Percentiles rank a stretch among this genome's conserved stretches.
These are phyloP conservation scores for Axis porcinus DNA, from an alignment of 2,113 vertebrate genomes.

Conservation along the genomic window DNA sequence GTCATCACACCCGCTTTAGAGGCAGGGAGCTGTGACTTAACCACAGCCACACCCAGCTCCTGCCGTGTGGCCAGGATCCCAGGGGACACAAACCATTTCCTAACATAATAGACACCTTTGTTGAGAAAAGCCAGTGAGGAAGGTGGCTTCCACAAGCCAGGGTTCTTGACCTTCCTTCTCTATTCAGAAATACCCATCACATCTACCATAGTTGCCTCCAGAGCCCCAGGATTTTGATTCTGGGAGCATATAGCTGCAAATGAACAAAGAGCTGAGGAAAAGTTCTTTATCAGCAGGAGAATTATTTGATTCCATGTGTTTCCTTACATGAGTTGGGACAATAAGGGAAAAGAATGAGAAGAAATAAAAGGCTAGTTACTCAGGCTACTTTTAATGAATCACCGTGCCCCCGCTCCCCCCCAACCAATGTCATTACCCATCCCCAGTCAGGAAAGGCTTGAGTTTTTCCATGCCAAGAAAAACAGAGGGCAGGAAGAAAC, in stretches of 20 bases:
- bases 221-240: neutral
- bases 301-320: conserved; percentile 58
- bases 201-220: neutral
- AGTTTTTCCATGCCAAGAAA: conserved; percentile 71
- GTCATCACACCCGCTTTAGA: neutral
- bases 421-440: conserved; percentile 43
- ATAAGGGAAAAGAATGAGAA: conserved; percentile 55
- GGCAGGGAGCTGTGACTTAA: neutral
- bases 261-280: conserved; percentile 41
- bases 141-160: neutral
- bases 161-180: neutral
- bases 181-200: neutral
- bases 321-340: conserved; percentile 39
- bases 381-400: conserved; percentile 25
- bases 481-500: conserved; percentile 80
- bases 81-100: neutral
- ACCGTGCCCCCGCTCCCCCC: neutral
- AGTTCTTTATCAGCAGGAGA: conserved; percentile 49
- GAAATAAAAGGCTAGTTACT: conserved; percentile 50
- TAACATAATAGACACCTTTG: neutral
- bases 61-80: neutral
- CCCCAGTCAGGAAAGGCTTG: conserved; percentile 74
- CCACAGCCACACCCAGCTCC: neutral
- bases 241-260: conserved; percentile 18
- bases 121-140: neutral